Conservation (phyloP, 2,113 vertebrate genomes). For the Aptenodytes patagonicus region DNA sequence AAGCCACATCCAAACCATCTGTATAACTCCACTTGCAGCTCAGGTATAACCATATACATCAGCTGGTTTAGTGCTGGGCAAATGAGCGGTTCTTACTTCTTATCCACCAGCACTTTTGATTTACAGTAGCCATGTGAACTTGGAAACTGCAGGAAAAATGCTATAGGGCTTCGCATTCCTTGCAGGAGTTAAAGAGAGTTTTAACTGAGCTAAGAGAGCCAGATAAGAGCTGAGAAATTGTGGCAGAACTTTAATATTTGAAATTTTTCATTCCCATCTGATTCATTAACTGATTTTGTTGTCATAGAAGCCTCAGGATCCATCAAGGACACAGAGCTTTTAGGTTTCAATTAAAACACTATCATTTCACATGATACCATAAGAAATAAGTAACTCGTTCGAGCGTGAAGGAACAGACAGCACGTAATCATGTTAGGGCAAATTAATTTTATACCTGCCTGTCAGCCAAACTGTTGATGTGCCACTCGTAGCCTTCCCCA, state of each 20-base stretch:
- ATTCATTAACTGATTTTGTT: not conserved
- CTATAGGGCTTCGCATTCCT: not conserved
- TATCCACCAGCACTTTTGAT: not conserved
- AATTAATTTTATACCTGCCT: not conserved
- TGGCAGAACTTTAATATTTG: not conserved
- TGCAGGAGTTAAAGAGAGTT: fast-evolving
- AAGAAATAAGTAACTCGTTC: not conserved
- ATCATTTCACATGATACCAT: not conserved
- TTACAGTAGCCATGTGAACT: not conserved
- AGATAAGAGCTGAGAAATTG: not conserved
- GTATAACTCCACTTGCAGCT: not conserved
- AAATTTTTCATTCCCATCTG: not conserved
- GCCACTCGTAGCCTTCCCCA: not conserved
- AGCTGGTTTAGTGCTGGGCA: not conserved
- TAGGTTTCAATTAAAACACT: not conserved
- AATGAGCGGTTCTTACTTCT: not conserved
- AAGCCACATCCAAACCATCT: not conserved
- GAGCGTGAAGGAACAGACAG: not conserved
- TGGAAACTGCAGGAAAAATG: not conserved
- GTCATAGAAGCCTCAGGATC: not conserved
- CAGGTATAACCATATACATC: not conserved
- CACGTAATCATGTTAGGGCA: not conserved
- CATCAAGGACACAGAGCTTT: not conserved
- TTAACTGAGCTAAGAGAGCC: not conserved
- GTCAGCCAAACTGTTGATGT: not conserved